Conservation (phyloP, 2,888 invertebrate genomes). For the Limulus polyphemus region DNA sequence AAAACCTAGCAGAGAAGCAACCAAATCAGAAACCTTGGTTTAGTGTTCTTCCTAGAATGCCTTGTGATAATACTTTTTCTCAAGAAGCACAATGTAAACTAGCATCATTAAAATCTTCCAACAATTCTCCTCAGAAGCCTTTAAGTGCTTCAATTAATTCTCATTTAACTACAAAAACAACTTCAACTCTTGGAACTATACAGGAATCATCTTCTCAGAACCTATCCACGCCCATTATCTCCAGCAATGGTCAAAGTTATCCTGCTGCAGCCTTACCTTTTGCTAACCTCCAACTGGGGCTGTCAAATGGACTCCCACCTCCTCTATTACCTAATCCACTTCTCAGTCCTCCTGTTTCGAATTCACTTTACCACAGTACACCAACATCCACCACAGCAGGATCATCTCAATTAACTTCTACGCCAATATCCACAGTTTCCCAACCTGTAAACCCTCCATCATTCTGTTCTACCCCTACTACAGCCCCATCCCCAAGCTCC, state of each 20-base stretch:
- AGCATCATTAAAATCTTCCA: background rate
- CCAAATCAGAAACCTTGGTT: conserved; percentile 50
- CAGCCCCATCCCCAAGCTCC: no score
- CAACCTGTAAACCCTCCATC: no score
- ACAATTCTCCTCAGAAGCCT: conserved; percentile 1
- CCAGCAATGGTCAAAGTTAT: conserved; percentile 4
- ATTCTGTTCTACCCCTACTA: no score
- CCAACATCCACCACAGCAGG: no score
- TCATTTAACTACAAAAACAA: background rate
- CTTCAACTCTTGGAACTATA: conserved; percentile 2
- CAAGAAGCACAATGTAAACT: background rate
- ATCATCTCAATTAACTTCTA: no score
- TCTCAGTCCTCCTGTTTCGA: no score
- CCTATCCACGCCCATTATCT: conserved; percentile 4
- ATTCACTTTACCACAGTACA: no score
- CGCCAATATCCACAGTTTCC: no score
- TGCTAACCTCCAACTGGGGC: conserved; percentile 20
- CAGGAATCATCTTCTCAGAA: background rate
- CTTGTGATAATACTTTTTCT: conserved; percentile 46
- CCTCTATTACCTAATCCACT: no score
- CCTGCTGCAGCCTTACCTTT: background rate
- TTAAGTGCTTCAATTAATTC: background rate
- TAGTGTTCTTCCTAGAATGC: conserved; percentile 71
- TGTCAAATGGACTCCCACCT: conserved; percentile 24
- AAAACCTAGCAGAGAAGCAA: conserved; percentile 20